These are phyloP conservation scores for Plemyria rubiginata DNA, from an alignment of 2,888 invertebrate genomes.

Conservation along the genomic window DNA sequence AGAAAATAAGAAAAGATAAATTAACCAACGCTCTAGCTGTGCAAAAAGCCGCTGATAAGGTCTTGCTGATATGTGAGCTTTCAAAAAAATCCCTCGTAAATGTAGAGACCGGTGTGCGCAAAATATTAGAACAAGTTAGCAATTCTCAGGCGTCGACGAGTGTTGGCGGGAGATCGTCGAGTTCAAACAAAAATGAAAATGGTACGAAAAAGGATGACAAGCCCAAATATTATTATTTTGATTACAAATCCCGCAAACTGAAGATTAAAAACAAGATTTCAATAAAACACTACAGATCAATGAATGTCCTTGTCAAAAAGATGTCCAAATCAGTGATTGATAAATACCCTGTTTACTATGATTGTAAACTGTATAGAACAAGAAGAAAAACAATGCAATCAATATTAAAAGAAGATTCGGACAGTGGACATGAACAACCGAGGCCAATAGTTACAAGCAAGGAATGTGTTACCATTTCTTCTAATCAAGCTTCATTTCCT, in stretches of 20 bases:
- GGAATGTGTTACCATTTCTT: not conserved
- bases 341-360: conserved; percentile 70
- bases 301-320: conserved; percentile 59
- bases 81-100: conserved; percentile 78
- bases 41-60: conserved; percentile 72
- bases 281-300: conserved; percentile 67
- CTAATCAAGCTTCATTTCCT: not conserved
- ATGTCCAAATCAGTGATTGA: conserved; percentile 59
- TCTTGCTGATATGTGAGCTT: conserved; percentile 74
- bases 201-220: conserved; percentile 20
- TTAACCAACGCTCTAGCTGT: conserved; percentile 71
- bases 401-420: not conserved
- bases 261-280: conserved; percentile 65
- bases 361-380: conserved; percentile 65
- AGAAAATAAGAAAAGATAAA: conserved; percentile 67
- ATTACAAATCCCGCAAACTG: conserved; percentile 58
- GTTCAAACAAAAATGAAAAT: conserved; percentile 18
- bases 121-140: conserved; percentile 59
- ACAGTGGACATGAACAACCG: not conserved
- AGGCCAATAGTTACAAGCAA: conserved; percentile 2
- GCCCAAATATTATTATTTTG: conserved; percentile 55
- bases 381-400: conserved; percentile 29
- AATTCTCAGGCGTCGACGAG: conserved; percentile 49
- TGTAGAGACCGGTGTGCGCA: conserved; percentile 71
- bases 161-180: conserved; percentile 51